These are phyloP conservation scores for Cyrtodaria siliqua DNA, from an alignment of 2,888 invertebrate genomes.

Conservation along the genomic window DNA sequence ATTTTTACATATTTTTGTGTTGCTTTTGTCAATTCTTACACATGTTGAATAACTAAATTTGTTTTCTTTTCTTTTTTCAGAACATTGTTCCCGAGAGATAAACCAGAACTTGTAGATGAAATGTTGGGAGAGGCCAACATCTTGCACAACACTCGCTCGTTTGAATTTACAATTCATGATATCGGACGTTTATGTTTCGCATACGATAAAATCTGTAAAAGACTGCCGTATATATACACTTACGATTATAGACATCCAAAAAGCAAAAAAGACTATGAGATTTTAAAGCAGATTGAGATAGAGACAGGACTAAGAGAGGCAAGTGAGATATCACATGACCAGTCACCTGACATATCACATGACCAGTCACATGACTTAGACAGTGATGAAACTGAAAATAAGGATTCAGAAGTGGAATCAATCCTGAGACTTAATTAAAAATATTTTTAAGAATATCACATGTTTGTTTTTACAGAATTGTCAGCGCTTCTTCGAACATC, in stretches of 20 bases:
- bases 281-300: conserved; percentile 9
- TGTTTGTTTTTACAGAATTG: too few relatives aligned
- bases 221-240: conserved; percentile 82
- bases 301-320: conserved; percentile 2
- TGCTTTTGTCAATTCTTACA: too few relatives aligned
- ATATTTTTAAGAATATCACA: too few relatives aligned
- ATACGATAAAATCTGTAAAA: conserved; percentile 90
- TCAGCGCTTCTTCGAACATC: too few relatives aligned
- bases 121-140: conserved; percentile 92
- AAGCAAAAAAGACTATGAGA: conserved; percentile 28
- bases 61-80: conserved; percentile 72
- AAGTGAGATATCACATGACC: too few relatives aligned
- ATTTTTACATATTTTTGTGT: too few relatives aligned
- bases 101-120: conserved; percentile 89
- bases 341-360: too few relatives aligned
- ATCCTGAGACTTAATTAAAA: too few relatives aligned
- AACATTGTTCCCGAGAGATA: conserved; percentile 92
- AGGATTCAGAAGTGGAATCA: too few relatives aligned
- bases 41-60: too few relatives aligned
- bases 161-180: conserved; percentile 92
- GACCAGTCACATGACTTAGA: too few relatives aligned
- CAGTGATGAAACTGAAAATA: too few relatives aligned
- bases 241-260: conserved; percentile 89
- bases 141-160: conserved; percentile 90
- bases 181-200: conserved; percentile 92